Percentiles rank a stretch among this genome's conserved stretches.
Conservation (phyloP, 2,797 vertebrate species). For the Paratrypauchen microcephalus region DNA sequence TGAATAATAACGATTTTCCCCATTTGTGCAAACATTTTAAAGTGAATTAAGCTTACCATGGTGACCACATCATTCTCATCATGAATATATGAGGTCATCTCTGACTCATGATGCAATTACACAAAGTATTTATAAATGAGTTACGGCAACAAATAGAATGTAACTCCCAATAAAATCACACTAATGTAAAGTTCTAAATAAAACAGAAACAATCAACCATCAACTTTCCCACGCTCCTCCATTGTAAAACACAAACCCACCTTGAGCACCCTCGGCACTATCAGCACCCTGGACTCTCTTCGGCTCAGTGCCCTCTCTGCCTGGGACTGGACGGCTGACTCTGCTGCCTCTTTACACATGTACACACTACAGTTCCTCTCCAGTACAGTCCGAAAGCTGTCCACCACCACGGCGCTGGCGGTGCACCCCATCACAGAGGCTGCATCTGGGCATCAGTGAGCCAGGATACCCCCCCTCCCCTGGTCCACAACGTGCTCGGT, state of each 20-base stretch:
- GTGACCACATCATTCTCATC: not conserved
- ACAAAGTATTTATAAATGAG: not conserved
- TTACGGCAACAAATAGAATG: not conserved
- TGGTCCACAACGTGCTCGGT: constrained; percentile 21
- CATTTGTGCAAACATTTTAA: not conserved
- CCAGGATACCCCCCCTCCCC: constrained; percentile 50
- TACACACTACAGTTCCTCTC: constrained; percentile 93
- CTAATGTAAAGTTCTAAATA: not conserved
- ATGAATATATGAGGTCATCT: not conserved
- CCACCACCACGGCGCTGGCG: constrained; percentile 90
- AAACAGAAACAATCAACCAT: not conserved
- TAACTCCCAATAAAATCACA: not conserved
- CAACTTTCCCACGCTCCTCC: not conserved
- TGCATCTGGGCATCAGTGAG: constrained; percentile 73
- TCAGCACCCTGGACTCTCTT: constrained; percentile 85
- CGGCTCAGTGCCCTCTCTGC: constrained; percentile 80
- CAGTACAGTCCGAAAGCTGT: constrained; percentile 89
- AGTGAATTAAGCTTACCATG: not conserved
- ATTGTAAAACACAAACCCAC: constrained; percentile 54
- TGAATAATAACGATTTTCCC: no score
- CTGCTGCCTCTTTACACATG: constrained; percentile 87
- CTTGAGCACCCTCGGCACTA: constrained; percentile 77
- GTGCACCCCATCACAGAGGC: constrained; percentile 92
- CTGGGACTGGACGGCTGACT: constrained; percentile 82
- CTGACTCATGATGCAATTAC: not conserved